These are phyloP conservation scores for Gopherus flavomarginatus DNA, from an alignment of 2,113 vertebrate species.

Conservation along the genomic window DNA sequence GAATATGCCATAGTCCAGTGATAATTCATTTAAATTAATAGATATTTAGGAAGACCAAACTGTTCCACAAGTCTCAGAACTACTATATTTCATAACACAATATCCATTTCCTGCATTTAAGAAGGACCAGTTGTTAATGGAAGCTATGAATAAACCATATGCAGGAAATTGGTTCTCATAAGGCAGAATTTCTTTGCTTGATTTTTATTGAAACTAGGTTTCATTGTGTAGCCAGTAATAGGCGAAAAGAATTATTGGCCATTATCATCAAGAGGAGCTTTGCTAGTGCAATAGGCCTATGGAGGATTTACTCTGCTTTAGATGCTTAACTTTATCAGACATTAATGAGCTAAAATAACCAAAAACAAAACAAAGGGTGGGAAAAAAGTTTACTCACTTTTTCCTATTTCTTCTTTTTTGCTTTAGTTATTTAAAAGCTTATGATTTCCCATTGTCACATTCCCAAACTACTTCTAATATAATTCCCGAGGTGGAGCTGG, in stretches of 20 bases:
- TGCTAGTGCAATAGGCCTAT: background rate
- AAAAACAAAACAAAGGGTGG: background rate
- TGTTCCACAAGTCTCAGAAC: conserved; percentile 3
- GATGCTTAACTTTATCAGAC: background rate
- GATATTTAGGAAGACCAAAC: background rate
- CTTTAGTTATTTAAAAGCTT: background rate
- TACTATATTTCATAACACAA: background rate
- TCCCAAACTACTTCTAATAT: background rate
- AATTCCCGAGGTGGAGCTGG: conserved; percentile 28
- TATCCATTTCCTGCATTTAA: background rate
- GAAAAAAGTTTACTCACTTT: background rate
- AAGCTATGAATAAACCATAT: conserved; percentile 29
- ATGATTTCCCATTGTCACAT: conserved; percentile 37
- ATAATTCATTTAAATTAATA: background rate
- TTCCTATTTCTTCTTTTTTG: background rate
- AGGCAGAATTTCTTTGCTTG: background rate
- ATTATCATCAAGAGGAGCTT: conserved; percentile 15
- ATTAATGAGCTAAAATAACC: background rate
- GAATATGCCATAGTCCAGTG: background rate
- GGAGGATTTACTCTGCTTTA: background rate
- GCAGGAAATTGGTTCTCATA: background rate
- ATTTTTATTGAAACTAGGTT: background rate
- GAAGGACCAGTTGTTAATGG: background rate
- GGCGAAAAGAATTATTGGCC: background rate
- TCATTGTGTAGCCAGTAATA: background rate